Evolutionary conservation across 2,888 invertebrate species (phyloP).

Genomic region (Cheilosia pagana): DNA sequence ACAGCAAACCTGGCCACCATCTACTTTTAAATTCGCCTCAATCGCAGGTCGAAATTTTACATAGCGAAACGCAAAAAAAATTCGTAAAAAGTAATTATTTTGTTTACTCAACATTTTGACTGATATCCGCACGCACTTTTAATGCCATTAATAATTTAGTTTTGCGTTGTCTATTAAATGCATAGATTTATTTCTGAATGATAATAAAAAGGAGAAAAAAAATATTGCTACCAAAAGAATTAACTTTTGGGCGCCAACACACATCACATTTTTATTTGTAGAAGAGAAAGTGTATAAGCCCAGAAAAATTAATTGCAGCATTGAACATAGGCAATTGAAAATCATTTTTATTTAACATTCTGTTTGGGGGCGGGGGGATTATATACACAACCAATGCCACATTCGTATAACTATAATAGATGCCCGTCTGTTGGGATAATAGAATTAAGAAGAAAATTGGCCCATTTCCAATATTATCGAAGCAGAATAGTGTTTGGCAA

Average conservation of each 20-base stretch:
- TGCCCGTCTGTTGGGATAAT: constrained; percentile 50
- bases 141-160: neutral
- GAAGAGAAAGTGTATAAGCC: constrained; percentile 68
- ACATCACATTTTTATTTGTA: constrained; percentile 15
- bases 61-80: constrained; percentile 5
- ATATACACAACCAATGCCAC: constrained; percentile 35
- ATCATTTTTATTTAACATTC: constrained; percentile 59
- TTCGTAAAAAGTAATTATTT: constrained; percentile 33
- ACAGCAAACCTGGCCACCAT: constrained; percentile 11
- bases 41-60: constrained; percentile 10
- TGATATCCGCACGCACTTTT: constrained; percentile 3
- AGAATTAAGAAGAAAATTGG: constrained; percentile 65
- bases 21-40: constrained; percentile 11
- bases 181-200: constrained; percentile 74
- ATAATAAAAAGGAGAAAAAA: constrained; percentile 1
- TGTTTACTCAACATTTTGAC: constrained; percentile 43
- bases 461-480: constrained; percentile 51
- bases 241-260: constrained; percentile 43
- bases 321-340: constrained; percentile 75
- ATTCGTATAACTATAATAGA: constrained; percentile 31
- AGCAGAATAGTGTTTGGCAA: constrained; percentile 59
- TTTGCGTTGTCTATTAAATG: neutral
- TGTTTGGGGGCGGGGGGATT: neutral
- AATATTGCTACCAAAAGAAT: constrained; percentile 30
- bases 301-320: constrained; percentile 75